These are phyloP conservation scores for Prolemur simus DNA, from an alignment of 2,113 vertebrate species.

Conservation along the genomic window DNA sequence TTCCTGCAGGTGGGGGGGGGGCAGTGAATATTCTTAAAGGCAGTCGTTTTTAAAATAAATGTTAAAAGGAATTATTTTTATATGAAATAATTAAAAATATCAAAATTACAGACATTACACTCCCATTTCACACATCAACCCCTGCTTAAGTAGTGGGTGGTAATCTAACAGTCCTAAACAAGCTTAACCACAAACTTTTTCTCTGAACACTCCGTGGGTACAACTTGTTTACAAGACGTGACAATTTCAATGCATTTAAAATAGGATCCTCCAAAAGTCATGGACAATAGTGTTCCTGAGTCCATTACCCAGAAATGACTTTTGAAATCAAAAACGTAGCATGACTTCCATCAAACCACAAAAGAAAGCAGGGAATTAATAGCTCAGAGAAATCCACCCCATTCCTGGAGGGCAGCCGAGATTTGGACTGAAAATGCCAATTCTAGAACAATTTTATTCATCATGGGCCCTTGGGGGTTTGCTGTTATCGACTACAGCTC, in stretches of 20 bases:
- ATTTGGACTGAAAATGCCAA: background rate
- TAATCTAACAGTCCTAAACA: background rate
- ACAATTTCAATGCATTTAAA: constrained; percentile 17
- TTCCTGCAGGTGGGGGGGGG: constrained; percentile 83
- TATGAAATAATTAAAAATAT: constrained; percentile 20
- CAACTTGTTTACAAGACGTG: background rate
- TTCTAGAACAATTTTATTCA: background rate
- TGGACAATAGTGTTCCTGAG: background rate
- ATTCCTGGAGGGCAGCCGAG: background rate
- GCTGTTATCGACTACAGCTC: background rate
- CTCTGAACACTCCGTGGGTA: background rate
- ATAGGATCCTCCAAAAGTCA: background rate
- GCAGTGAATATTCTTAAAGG: background rate
- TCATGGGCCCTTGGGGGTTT: background rate
- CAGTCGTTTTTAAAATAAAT: background rate
- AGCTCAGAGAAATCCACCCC: background rate
- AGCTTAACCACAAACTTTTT: background rate
- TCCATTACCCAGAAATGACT: background rate
- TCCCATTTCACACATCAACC: background rate
- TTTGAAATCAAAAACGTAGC: background rate
- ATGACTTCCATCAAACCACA: background rate
- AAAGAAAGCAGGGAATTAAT: background rate
- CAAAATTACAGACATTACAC: background rate
- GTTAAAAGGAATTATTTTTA: constrained; percentile 34
- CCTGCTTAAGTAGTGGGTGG: background rate